Percentiles rank a stretch among this genome's conserved stretches.
These are phyloP conservation scores for Nyctibius bracteatus DNA, from an alignment of 2,113 vertebrate species.

Conservation along the genomic window DNA sequence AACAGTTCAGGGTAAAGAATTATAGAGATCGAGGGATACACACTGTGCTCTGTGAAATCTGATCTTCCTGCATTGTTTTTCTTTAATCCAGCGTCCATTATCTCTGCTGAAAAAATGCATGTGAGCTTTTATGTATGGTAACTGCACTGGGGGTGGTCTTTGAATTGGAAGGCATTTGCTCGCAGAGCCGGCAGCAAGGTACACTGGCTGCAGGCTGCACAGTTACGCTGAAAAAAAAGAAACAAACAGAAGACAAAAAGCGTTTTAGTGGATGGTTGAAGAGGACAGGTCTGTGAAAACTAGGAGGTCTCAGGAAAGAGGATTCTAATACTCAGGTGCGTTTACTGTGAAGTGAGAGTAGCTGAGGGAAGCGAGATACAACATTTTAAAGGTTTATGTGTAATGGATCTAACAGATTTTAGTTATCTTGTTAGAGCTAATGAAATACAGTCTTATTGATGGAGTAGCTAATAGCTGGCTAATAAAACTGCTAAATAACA, in stretches of 20 bases:
- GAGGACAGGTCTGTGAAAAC: not conserved
- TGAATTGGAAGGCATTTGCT: not conserved
- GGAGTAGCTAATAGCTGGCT: not conserved
- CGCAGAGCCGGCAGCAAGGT: not conserved
- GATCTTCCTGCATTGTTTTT: constrained; percentile 9
- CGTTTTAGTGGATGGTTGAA: not conserved
- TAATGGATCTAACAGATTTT: not conserved
- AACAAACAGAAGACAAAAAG: not conserved
- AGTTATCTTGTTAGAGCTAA: not conserved
- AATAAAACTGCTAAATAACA: not conserved
- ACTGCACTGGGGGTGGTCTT: not conserved
- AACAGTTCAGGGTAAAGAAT: not conserved
- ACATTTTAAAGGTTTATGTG: not conserved
- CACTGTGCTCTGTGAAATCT: not conserved
- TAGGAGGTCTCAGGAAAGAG: not conserved
- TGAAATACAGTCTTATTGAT: not conserved
- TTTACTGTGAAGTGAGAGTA: not conserved
- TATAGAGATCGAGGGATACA: not conserved
- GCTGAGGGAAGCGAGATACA: not conserved
- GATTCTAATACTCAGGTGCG: not conserved
- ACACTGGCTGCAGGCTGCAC: not conserved
- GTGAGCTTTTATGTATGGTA: not conserved
- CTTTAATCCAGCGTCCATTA: not conserved
- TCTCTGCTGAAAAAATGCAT: not conserved
- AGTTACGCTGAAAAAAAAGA: not conserved